Evolutionary conservation across 2,113 vertebrate genomes (phyloP), one percentile per base, ranked within the genome.

Genomic region (Myanophis thanlyinensis): DNA sequence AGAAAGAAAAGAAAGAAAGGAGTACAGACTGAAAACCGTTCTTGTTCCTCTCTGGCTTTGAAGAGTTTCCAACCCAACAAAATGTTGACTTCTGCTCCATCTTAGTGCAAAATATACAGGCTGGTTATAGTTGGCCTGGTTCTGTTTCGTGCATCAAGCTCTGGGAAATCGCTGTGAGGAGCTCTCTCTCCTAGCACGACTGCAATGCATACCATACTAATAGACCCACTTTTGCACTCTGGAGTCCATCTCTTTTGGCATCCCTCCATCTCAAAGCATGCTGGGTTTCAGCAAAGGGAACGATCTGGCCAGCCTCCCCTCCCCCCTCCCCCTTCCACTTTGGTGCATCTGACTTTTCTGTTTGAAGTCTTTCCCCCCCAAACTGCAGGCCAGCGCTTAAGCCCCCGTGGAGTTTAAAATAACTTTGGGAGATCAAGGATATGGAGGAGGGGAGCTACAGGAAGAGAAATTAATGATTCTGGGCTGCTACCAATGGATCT

Each of bases 401-500:
- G 85, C 15, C 15, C 30, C 40, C 22, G 27, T 47, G 47, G 22
- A 44, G 12, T 40, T 49, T 40, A 40, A 44, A 54, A 48, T 53
- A 56, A 48, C 10, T 35, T 85, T 48, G 53, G 73, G 27, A 20
- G 84, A 86, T 48, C 46, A 49, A 49, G 44, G 86, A 23, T n/a
- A 49, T 22, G 44, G 15, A 22, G 12, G 30, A 1, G 53, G 40
- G 18, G 52, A 48, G 44, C 10, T 56, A 23, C 1, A 22, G 15
- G 44, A 56, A n/a, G 27, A 86, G 40, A 48, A 53, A 59, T 56
- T 1, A 35, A 30, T 2, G 53, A 30, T 49, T 87, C 54, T 91
- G 80, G 80, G 56, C 92, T 53, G 88, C 94, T 93, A 30, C 56
- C 56, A 91, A 93, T 91, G 53, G 90, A 91, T 59, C 95, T 90